Evolutionary conservation across 2,113 vertebrate species (phyloP), one percentile per base, ranked within the genome.

Genomic region (Mohoua ochrocephala): DNA sequence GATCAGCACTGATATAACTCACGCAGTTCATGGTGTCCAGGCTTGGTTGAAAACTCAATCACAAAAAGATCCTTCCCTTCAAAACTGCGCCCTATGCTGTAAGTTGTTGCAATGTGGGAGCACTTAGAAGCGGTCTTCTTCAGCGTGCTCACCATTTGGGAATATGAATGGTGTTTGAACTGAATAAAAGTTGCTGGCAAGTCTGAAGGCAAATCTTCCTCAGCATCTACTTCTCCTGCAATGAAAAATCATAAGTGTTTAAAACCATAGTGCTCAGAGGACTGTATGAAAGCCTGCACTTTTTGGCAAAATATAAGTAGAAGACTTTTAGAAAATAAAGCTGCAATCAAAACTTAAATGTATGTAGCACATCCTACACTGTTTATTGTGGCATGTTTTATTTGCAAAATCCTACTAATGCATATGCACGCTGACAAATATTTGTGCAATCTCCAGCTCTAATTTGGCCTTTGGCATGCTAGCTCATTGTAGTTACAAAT

Each of bases 11-110:
- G 19, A 10, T 56, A 16, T 8, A 54, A 98, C 99, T 99, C 97
- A 99, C 99, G 85, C 41, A 99, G 94, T 69, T 99, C 99, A 5
- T 99, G 99, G 35, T 98, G 98, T 83, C 99, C 99, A 3, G 99
- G 99, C 73, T 99, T 99, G 84, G 93, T 92, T 12, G 98, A 99
- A 97, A 99, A 99, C 96, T 99, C 99, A 19, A 99, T 99, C 79
- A 99, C 99, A 82, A 99, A 98, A 76, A 99, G 98, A 39, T 99
- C 99, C 91, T 98, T 98, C 71, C 99, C 99, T 37, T 99, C 98
- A 6, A 98, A 98, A 95, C 99, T 99, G 68, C 99, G 99, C 17
- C 99, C 99, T 7, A 99, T 99, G 96, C 98, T 99, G 98, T 99
- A 99, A 13, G 98, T 98, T 18, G 95, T 98, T 74, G 99, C 98